Conservation (phyloP, 2,888 invertebrate genomes). For the Pocota personata region DNA sequence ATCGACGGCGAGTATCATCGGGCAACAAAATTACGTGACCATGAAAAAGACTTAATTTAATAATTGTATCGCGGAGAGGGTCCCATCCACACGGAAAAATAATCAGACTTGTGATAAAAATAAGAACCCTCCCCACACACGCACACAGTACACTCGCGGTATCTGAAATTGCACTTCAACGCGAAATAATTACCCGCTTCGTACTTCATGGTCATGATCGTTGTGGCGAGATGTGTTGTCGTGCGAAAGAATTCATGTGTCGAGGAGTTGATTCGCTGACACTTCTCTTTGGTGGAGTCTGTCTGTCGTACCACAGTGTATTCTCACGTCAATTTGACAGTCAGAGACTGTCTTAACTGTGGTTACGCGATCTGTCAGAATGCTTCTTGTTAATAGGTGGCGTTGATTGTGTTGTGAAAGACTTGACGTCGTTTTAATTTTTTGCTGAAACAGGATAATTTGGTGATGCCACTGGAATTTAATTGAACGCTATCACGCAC, state of each 20-base stretch:
- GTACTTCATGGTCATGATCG: constrained; percentile 11
- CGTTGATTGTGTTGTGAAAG: constrained; percentile 35
- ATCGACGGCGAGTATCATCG: neutral
- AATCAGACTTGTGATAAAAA: constrained; percentile 3
- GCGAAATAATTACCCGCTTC: constrained; percentile 46
- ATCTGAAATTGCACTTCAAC: constrained; percentile 49
- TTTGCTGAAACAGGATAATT: constrained; percentile 39
- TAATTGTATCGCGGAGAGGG: constrained; percentile 2
- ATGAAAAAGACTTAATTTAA: neutral
- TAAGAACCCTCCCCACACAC: neutral
- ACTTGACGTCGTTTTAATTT: constrained; percentile 4
- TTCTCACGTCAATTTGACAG: constrained; percentile 57
- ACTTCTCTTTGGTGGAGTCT: constrained; percentile 17
- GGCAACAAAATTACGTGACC: neutral
- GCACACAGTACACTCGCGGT: neutral
- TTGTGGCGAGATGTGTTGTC: constrained; percentile 13
- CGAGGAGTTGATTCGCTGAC: constrained; percentile 34
- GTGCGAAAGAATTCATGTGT: constrained; percentile 37
- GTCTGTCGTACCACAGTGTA: neutral
- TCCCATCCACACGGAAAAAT: constrained; percentile 2
- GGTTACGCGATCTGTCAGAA: constrained; percentile 29
- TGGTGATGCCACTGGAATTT: constrained; percentile 57
- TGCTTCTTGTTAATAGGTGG: constrained; percentile 23
- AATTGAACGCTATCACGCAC: constrained; percentile 38
- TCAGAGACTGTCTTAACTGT: neutral